Base-by-base conservation (phyloP, 2,113 vertebrate genomes). In the Gymnorhina tibicen region DNA sequence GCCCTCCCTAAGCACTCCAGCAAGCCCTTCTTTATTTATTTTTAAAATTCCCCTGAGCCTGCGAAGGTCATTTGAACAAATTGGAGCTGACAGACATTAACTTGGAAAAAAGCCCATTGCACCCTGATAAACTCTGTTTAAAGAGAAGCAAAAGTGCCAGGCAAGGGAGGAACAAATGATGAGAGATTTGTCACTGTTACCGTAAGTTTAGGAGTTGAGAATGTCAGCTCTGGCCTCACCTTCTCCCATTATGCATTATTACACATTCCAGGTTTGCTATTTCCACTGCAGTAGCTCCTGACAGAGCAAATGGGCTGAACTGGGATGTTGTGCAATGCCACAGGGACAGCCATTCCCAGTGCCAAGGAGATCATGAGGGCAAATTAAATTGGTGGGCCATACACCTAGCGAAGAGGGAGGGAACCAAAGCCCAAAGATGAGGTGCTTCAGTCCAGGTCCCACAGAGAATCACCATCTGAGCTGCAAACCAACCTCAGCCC, bases 31-130 rank as follows among this genome's bases (percentile, higher is more conserved):
- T 93, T 96, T 95, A 92, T 94, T 97, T 96, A 94, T 94, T 96
- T 96, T 93, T 94, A 56, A 95, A 94, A 95, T 94, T 98, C 98
- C 98, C 97, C 98, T 92, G 96, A 96, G 97, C 85, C 96, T 97
- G 63, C 69, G 27, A 90, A 92, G 96, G 98, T 98, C 97, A 56
- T 97, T 97, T 78, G 97, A 98, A 98, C 95, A 98, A 98, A 99
- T 98, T 98, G 98, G 97, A 99, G 98, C 97, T 97, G 98, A 99
- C 98, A 99, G 98, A 98, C 98, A 98, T 98, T 98, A 98, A 98
- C 98, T 98, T 98, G 98, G 98, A 98, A 97, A 98, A 98, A 98
- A 94, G 95, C 98, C 98, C 98, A 98, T 87, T 93, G 95, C 91
- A 81, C 92, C 92, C 93, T 91, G 88, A 94, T 96, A 97, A 96